Conservation (phyloP, 2,888 invertebrate genomes). For the Xanthia togata region DNA sequence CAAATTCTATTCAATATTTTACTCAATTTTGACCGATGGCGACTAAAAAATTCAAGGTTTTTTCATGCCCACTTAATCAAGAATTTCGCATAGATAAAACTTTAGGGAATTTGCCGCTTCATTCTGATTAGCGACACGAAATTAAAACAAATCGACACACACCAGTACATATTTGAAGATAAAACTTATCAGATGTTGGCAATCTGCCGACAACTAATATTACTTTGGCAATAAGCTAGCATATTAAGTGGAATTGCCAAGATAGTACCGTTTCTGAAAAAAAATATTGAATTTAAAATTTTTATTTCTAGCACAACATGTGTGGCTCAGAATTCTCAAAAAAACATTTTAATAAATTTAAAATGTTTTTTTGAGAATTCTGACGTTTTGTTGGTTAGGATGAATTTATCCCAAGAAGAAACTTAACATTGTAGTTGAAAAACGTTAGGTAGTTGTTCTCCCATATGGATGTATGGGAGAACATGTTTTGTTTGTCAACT, state of each 20-base stretch:
- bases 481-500: too few relatives aligned
- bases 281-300: background rate
- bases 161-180: conserved; percentile 35
- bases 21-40: conserved; percentile 8
- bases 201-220: conserved; percentile 47
- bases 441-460: too few relatives aligned
- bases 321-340: background rate
- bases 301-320: background rate
- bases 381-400: too few relatives aligned
- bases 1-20: background rate
- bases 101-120: conserved; percentile 9
- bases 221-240: conserved; percentile 28
- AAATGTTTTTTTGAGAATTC: too few relatives aligned
- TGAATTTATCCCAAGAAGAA: too few relatives aligned
- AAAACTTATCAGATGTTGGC: conserved; percentile 49
- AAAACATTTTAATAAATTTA: too few relatives aligned
- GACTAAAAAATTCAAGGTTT: conserved; percentile 1
- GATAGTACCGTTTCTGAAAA: background rate
- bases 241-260: conserved; percentile 2
- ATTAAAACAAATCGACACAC: conserved; percentile 46
- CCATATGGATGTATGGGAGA: too few relatives aligned
- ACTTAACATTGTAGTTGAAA: too few relatives aligned
- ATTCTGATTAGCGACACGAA: conserved; percentile 48
- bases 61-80: conserved; percentile 30
- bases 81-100: conserved; percentile 23